Conservation (phyloP, 2,888 invertebrate species). For the Xestia xanthographa region DNA sequence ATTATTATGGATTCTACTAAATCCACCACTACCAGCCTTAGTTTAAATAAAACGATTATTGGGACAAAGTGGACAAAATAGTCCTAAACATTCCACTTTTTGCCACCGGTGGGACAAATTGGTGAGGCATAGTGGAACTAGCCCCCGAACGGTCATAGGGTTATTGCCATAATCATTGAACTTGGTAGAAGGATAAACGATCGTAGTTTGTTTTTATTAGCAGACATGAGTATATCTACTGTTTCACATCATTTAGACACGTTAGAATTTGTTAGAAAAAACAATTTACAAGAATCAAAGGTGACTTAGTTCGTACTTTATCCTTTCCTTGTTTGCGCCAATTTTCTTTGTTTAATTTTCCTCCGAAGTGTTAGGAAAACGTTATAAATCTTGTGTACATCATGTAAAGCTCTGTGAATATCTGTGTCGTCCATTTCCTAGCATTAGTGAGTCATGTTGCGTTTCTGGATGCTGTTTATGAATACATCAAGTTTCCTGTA, state of each 20-base stretch:
- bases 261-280: slow-evolving; percentile 15
- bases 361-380: slow-evolving; percentile 35
- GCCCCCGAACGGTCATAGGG: not conserved
- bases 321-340: not conserved
- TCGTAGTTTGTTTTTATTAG: slow-evolving; percentile 5
- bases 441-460: slow-evolving; percentile 51
- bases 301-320: slow-evolving; percentile 17
- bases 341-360: slow-evolving; percentile 42
- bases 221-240: not conserved
- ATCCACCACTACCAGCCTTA: not conserved
- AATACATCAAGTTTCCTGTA: slow-evolving; percentile 51
- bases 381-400: slow-evolving; percentile 38
- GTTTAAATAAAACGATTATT: not conserved
- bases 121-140: not conserved
- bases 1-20: not conserved
- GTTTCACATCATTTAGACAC: slow-evolving; percentile 36
- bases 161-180: not conserved
- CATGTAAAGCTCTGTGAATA: slow-evolving; percentile 41
- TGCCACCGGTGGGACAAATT: not conserved
- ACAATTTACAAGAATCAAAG: slow-evolving; percentile 24
- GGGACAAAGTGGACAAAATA: not conserved
- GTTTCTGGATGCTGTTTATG: slow-evolving; percentile 59
- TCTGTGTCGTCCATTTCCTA: slow-evolving; percentile 61
- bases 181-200: not conserved
- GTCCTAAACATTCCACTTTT: no score